These are phyloP conservation scores for Manis javanica DNA, from an alignment of 2,797 vertebrate species.

Conservation along the genomic window DNA sequence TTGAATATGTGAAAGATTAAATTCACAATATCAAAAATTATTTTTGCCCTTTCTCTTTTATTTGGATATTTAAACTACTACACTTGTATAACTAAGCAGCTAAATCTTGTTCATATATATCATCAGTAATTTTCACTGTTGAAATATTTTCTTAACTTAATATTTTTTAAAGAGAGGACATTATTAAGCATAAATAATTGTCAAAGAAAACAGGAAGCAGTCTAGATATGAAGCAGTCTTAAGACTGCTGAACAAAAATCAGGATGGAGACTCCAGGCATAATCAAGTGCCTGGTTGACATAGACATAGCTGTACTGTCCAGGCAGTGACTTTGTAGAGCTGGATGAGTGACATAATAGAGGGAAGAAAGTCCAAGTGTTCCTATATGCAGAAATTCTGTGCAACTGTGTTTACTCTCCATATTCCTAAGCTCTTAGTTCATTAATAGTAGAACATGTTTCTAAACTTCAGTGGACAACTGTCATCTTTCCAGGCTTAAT, in stretches of 20 bases:
- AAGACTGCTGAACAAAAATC: not conserved
- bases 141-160: not conserved
- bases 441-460: not conserved
- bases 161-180: not conserved
- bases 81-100: not conserved
- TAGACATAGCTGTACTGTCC: accelerated
- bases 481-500: not conserved
- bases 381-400: not conserved
- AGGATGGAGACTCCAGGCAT: not conserved
- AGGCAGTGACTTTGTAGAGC: not conserved
- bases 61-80: not conserved
- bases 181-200: not conserved
- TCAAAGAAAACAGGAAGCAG: not conserved
- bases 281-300: not conserved
- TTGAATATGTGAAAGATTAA: not conserved
- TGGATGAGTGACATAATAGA: not conserved
- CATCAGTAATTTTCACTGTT: not conserved
- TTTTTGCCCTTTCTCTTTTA: not conserved
- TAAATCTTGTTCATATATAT: not conserved
- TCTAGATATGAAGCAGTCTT: not conserved
- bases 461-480: not conserved
- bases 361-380: not conserved
- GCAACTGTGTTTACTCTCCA: not conserved
- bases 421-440: not conserved
- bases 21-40: not conserved